phyloP scores from a whole-genome alignment of 2,888 invertebrate genomes.

The Ectobius pallidus region DNA sequence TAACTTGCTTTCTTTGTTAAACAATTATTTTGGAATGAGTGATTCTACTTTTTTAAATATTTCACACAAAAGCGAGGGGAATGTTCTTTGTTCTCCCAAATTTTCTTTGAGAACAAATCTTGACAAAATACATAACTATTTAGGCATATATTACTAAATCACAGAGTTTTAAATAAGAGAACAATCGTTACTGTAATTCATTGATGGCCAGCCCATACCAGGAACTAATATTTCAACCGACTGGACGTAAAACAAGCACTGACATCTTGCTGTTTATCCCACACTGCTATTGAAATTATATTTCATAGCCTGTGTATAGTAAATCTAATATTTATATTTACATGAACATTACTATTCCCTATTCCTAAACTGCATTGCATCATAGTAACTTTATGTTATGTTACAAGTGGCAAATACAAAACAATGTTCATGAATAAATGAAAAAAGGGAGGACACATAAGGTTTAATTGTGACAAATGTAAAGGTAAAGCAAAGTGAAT shows the following conservation, averaged over 20 bases:
- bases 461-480: constrained; percentile 11
- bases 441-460: not conserved
- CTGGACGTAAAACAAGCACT: constrained; percentile 10
- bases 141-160: constrained; percentile 32
- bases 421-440: not conserved
- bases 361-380: not conserved
- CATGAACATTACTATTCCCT: not conserved
- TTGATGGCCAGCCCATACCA: constrained; percentile 5
- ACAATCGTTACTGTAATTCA: constrained; percentile 14
- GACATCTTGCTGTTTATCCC: not conserved
- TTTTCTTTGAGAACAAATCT: constrained; percentile 21
- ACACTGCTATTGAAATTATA: constrained; percentile 20
- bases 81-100: constrained; percentile 31
- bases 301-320: not conserved
- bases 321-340: not conserved
- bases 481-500: not conserved
- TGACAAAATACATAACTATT: constrained; percentile 12
- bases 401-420: not conserved
- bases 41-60: constrained; percentile 27
- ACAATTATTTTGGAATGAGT: constrained; percentile 36
- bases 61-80: constrained; percentile 32
- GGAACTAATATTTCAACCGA: constrained; percentile 2
- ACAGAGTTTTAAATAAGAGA: constrained; percentile 35
- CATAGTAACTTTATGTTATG: constrained; percentile 7
- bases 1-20: not conserved